phyloP scores from a whole-genome alignment of 2,888 invertebrate genomes.

The Timema podura region DNA sequence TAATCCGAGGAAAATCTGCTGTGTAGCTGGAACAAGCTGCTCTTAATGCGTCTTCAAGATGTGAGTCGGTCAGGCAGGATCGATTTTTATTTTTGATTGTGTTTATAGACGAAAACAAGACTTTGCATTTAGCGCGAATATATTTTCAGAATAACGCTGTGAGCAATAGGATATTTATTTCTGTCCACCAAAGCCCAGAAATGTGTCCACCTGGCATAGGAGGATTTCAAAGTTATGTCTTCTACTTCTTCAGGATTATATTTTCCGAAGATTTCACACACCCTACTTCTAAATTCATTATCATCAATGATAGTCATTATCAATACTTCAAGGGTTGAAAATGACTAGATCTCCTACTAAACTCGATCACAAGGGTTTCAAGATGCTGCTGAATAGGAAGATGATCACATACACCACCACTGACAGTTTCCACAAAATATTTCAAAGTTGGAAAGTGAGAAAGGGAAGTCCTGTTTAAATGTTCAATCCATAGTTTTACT shows the following conservation, averaged over 20 bases:
- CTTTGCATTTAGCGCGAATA: not conserved
- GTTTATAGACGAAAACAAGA: not conserved
- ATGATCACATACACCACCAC: not conserved
- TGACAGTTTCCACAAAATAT: not conserved
- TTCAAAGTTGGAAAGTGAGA: not conserved
- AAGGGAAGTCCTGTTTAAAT: not conserved
- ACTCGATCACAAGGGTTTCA: not conserved
- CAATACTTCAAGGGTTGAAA: not conserved
- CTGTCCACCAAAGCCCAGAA: conserved; percentile 10
- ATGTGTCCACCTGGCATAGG: not conserved
- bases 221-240: conserved; percentile 9
- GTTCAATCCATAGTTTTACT: conserved; percentile 3
- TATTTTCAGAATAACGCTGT: conserved; percentile 12
- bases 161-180: conserved; percentile 10
- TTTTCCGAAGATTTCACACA: conserved; percentile 3
- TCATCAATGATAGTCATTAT: not conserved
- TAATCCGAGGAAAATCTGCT: conserved; percentile 4
- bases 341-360: conserved; percentile 6
- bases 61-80: not conserved
- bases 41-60: conserved; percentile 9
- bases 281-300: not conserved
- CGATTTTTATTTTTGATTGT: not conserved
- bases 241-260: conserved; percentile 13
- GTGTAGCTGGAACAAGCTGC: conserved; percentile 17
- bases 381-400: not conserved